These are phyloP conservation scores for Piscicola geometra DNA, from an alignment of 2,888 invertebrate species.

Conservation along the genomic window DNA sequence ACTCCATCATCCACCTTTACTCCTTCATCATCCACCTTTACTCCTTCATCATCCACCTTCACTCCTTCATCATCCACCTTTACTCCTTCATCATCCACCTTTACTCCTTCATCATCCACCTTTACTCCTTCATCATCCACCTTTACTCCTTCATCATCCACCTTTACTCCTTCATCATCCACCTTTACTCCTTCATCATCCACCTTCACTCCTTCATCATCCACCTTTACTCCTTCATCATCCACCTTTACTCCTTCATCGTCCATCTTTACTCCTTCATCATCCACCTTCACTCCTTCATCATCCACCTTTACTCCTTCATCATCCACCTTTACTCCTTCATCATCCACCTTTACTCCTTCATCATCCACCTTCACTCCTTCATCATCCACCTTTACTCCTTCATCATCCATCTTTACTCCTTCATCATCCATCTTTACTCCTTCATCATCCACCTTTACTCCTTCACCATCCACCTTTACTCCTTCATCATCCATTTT, in stretches of 20 bases:
- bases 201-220: background rate
- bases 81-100: background rate
- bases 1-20: background rate
- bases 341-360: background rate
- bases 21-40: background rate
- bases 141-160: background rate
- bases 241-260: background rate
- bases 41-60: background rate
- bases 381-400: background rate
- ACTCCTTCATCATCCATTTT: background rate
- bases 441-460: background rate
- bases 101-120: background rate
- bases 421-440: background rate
- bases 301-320: background rate
- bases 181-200: background rate
- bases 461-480: background rate
- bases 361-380: background rate
- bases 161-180: background rate
- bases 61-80: background rate
- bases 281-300: background rate
- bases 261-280: background rate
- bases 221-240: background rate
- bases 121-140: background rate
- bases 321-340: background rate
- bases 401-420: background rate